These are phyloP conservation scores for Rhizomys pruinosus DNA, from an alignment of 2,113 vertebrate genomes.

Conservation along the genomic window DNA sequence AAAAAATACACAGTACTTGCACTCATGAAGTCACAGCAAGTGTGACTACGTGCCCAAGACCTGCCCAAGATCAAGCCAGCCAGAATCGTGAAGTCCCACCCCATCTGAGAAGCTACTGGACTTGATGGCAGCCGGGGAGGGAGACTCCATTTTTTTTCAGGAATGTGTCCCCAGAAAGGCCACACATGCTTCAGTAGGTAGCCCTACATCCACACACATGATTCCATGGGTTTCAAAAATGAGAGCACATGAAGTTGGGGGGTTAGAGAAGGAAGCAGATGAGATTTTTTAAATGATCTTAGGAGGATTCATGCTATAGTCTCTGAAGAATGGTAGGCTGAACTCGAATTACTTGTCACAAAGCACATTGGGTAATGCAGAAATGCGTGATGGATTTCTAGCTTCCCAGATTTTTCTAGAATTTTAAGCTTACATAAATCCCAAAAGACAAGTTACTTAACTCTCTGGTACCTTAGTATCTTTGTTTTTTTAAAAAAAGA, in stretches of 20 bases:
- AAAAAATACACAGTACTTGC: too few species aligned
- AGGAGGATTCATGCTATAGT: not conserved
- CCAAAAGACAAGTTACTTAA: not conserved
- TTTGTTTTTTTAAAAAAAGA: constrained; percentile 27
- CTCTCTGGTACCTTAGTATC: not conserved
- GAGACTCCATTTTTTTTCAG: too few species aligned
- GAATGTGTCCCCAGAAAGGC: too few species aligned
- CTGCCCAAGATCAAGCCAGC: too few species aligned
- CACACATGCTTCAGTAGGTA: not conserved
- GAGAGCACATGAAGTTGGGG: not conserved
- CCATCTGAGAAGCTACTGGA: too few species aligned
- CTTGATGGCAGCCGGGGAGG: too few species aligned
- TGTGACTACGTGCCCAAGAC: too few species aligned
- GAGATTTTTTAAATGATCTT: too few species aligned
- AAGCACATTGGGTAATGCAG: not conserved
- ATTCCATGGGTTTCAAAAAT: too few species aligned
- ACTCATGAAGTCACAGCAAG: too few species aligned
- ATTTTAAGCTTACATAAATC: constrained; percentile 20
- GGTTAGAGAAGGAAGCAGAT: too few species aligned
- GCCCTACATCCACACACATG: not conserved
- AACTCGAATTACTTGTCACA: not conserved
- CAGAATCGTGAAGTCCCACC: too few species aligned
- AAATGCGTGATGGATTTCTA: constrained; percentile 3
- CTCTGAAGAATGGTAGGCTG: not conserved
- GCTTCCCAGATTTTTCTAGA: constrained; percentile 20